phyloP scores from a whole-genome alignment of 2,113 vertebrate genomes.

The Leucosticte australis region DNA sequence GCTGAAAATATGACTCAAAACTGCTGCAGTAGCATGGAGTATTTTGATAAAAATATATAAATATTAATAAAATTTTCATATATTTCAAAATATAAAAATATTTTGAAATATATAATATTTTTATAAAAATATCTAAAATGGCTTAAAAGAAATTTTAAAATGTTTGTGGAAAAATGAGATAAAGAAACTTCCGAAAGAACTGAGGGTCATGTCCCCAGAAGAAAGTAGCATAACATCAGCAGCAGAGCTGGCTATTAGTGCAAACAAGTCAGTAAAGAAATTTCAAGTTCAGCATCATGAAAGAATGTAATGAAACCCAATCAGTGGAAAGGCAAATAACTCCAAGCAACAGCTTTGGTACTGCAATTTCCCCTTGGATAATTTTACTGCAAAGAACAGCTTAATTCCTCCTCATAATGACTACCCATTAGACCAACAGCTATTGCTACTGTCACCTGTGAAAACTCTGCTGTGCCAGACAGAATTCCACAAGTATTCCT shows the following conservation, averaged over 20 bases:
- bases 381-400: conserved; percentile 21
- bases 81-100: no score
- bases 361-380: not conserved
- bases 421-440: not conserved
- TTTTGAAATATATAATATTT: no score
- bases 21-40: not conserved
- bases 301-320: not conserved
- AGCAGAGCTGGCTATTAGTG: not conserved
- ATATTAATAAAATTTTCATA: no score
- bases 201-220: not conserved
- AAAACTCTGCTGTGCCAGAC: not conserved
- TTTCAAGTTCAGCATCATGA: not conserved
- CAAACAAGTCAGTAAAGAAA: not conserved
- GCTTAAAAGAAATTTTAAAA: not conserved
- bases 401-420: not conserved
- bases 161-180: not conserved
- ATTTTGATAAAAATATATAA: not conserved
- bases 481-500: not conserved
- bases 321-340: conserved; percentile 19
- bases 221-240: not conserved
- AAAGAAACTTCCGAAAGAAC: not conserved
- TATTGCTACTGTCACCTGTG: not conserved
- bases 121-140: not conserved
- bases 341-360: not conserved
- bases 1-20: not conserved